Conservation (phyloP, 2,113 vertebrate species). For the Ailuropoda melanoleuca region DNA sequence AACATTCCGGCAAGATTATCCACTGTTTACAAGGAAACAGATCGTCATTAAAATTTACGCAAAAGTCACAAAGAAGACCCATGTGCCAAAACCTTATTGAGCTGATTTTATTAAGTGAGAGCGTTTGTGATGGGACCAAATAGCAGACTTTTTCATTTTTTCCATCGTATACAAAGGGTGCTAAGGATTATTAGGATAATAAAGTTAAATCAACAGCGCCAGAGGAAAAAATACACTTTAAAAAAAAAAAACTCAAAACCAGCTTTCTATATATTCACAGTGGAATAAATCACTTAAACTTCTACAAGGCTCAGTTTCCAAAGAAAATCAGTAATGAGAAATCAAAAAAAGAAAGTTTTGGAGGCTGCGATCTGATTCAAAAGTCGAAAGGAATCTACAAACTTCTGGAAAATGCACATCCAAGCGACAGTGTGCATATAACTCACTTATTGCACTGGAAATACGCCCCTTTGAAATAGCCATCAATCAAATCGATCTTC, state of each 20-base stretch:
- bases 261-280: background rate
- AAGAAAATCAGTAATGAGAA: background rate
- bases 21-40: constrained; percentile 73
- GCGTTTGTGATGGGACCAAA: constrained; percentile 9
- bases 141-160: background rate
- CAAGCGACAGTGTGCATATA: background rate
- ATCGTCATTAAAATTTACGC: constrained; percentile 69
- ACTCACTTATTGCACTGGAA: background rate
- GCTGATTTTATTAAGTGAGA: background rate
- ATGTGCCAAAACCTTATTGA: background rate
- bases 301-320: background rate
- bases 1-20: constrained; percentile 73
- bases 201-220: background rate
- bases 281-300: background rate
- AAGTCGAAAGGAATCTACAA: background rate
- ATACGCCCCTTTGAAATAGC: background rate
- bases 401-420: background rate
- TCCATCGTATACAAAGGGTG: background rate
- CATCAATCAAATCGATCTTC: background rate
- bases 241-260: constrained; percentile 27
- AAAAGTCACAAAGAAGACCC: constrained; percentile 17
- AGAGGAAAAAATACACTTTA: background rate
- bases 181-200: background rate
- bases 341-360: background rate
- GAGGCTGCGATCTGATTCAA: background rate